Evolutionary conservation across 2,888 invertebrate genomes (phyloP).

Genomic region (Standfussiana lucernea): DNA sequence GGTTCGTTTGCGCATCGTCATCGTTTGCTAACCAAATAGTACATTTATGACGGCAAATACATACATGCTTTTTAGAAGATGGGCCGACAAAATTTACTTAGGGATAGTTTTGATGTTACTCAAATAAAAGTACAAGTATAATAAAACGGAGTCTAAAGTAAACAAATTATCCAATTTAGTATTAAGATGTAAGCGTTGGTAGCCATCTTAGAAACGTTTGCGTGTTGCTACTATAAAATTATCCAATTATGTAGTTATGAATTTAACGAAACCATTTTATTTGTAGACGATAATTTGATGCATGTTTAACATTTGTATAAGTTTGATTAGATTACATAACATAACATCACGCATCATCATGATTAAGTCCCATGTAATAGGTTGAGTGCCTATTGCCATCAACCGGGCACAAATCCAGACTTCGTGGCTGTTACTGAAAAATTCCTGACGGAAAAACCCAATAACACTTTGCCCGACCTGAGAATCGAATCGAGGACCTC

Average conservation of each 20-base stretch:
- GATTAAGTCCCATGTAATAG: too few species aligned
- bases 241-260: conserved; percentile 42
- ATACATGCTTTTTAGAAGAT: background rate
- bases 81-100: background rate
- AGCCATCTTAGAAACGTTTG: conserved; percentile 38
- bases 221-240: conserved; percentile 47
- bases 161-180: conserved; percentile 54
- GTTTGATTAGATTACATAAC: background rate
- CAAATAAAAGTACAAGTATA: background rate
- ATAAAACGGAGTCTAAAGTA: conserved; percentile 22
- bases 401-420: too few species aligned
- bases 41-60: background rate
- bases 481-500: too few species aligned
- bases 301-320: conserved; percentile 18
- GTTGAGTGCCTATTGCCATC: too few species aligned
- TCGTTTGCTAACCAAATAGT: background rate
- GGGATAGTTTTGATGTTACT: background rate
- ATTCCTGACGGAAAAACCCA: too few species aligned
- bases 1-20: too few species aligned
- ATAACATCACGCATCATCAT: too few species aligned
- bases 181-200: conserved; percentile 30
- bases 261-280: conserved; percentile 34
- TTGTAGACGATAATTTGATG: conserved; percentile 34
- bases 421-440: too few species aligned
- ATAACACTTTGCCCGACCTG: too few species aligned